Evolutionary conservation across 2,797 vertebrate genomes (phyloP), one percentile per base, ranked within the genome.

Genomic region (Enteromius mattozi): DNA sequence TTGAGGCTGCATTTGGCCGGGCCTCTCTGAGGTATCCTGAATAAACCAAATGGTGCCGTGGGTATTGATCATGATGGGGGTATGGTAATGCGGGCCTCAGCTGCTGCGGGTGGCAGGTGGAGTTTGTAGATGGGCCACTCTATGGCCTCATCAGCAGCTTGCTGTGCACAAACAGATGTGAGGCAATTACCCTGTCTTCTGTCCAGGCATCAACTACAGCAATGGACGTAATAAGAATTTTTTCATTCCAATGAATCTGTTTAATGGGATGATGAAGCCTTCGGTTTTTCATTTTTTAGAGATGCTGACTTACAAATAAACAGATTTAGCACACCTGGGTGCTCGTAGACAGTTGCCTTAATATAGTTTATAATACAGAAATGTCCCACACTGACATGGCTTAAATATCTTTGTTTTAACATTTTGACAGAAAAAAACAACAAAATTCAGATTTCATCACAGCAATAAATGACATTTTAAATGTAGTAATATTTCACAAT

Each of bases 101-200:
- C 94, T 95, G 95, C 91, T 85, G 86, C 45, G 27, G 91, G 91
- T 82, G 92, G 94, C 94, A 95, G 95, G 94, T 95, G 95, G 92
- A 92, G 90, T 87, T 80, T 92, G 90, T 86, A 90, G 89, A 90
- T 89, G 89, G 87, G 91, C 90, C 87, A 89, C 92, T 90, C 92
- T 85, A 84, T 91, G 92, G 93, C 80, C 92, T 91, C 93, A 94
- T 95, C 93, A 93, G 91, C 71, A 87, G 83, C 92, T 89, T 91
- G 92, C 92, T 93, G 91, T 88, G 88, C 78, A 78, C 82, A 90
- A 87, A 89, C 89, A 92, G 89, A 92, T 91, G 91, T 92, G 91
- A 89, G 86, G 89, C 90, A 92, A 94, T 93, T 93, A 92, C 87
- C 85, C 42, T 80, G 78, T 89, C 90, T 85, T 71, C 83, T 83